Conservation (phyloP, 2,888 invertebrate species). For the Strigamia crassipes region DNA sequence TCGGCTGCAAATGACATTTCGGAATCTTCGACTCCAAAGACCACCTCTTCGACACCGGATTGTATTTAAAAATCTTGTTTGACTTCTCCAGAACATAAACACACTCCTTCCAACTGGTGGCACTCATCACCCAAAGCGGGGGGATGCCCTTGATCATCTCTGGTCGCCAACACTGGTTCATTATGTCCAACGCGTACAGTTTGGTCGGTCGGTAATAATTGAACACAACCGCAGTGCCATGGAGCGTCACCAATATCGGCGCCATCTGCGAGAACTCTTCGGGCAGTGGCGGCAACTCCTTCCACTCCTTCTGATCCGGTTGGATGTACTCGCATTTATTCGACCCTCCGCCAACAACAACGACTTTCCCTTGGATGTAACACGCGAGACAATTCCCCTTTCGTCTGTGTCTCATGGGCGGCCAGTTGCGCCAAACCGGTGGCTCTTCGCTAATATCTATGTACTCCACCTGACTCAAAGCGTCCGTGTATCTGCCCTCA, state of each 20-base stretch:
- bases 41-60: not conserved
- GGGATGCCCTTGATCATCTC: not conserved
- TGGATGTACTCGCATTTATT: constrained; percentile 19
- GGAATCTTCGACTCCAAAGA: not conserved
- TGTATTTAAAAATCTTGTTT: not conserved
- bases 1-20: constrained; percentile 14
- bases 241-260: not conserved
- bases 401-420: not conserved
- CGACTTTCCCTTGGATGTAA: not conserved
- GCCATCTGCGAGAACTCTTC: not conserved
- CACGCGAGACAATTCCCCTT: not conserved
- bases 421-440: not conserved
- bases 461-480: constrained; percentile 2
- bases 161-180: not conserved
- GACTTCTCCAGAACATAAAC: not conserved
- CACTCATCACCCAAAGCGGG: constrained; percentile 18
- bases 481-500: not conserved
- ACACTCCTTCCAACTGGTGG: not conserved
- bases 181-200: not conserved
- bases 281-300: constrained; percentile 14
- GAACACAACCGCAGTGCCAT: not conserved
- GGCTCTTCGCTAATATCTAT: not conserved
- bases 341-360: constrained; percentile 14
- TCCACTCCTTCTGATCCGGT: not conserved
- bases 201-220: constrained; percentile 27